Conservation (phyloP, 2,113 vertebrate species). For the Astur gentilis region DNA sequence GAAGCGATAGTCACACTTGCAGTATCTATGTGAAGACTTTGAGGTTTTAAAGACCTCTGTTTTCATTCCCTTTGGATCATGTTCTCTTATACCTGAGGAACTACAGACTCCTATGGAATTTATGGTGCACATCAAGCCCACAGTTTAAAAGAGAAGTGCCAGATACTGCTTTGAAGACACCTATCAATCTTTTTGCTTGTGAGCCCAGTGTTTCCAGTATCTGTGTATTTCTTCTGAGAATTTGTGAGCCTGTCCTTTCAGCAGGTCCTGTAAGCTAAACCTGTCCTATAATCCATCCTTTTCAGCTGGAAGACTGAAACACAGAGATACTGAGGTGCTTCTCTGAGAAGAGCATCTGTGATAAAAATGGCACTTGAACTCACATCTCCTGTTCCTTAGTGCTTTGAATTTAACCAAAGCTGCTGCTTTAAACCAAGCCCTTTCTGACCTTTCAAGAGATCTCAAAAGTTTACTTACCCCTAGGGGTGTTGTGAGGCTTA, state of each 20-base stretch:
- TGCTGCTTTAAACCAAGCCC: not conserved
- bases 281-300: not conserved
- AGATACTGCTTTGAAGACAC: not conserved
- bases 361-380: not conserved
- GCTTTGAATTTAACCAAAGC: not conserved
- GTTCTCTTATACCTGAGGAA: not conserved
- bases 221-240: not conserved
- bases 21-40: not conserved
- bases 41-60: not conserved
- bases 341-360: not conserved
- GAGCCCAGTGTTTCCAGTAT: not conserved
- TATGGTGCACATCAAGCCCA: not conserved
- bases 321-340: not conserved
- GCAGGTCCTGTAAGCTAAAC: not conserved
- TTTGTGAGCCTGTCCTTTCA: not conserved
- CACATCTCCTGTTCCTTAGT: not conserved
- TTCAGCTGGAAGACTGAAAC: not conserved
- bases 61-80: not conserved
- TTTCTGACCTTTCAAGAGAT: conserved; percentile 33
- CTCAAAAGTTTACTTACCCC: conserved; percentile 11
- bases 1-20: not conserved
- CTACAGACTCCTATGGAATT: not conserved
- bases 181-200: not conserved
- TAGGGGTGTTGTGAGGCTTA: not conserved
- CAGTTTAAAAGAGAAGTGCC: not conserved